Conservation (phyloP, 2,888 invertebrate species). For the Heliconius hortense region DNA sequence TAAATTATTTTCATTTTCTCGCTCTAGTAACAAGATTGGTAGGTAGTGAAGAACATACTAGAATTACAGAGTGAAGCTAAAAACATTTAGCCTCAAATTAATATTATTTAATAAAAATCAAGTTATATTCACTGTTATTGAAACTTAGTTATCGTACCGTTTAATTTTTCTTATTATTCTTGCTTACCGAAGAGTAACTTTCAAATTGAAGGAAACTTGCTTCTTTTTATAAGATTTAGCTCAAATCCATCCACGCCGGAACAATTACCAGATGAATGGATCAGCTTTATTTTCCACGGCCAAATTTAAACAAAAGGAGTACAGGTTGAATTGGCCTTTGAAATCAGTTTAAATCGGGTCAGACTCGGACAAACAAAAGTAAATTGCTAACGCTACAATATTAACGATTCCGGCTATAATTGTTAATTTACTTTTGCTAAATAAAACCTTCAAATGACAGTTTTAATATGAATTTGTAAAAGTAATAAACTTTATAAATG, state of each 20-base stretch:
- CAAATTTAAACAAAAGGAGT: conserved; percentile 73
- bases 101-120: too few relatives aligned
- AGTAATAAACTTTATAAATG: not conserved
- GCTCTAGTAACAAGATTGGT: too few relatives aligned
- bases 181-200: not conserved
- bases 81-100: too few relatives aligned
- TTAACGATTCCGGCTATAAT: conserved; percentile 52
- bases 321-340: conserved; percentile 73
- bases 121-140: too few relatives aligned
- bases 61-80: too few relatives aligned
- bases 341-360: conserved; percentile 76
- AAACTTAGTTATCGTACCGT: not conserved
- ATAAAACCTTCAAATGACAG: conserved; percentile 3
- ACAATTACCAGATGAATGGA: conserved; percentile 55
- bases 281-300: conserved; percentile 66
- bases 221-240: conserved; percentile 28
- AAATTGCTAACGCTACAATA: conserved; percentile 57
- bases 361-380: conserved; percentile 70
- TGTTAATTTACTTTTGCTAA: conserved; percentile 46
- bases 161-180: not conserved
- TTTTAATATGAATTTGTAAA: not conserved
- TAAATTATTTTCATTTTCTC: too few relatives aligned
- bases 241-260: conserved; percentile 26
- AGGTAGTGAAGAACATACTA: too few relatives aligned
- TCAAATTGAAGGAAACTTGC: conserved; percentile 20